Percentiles rank a stretch among this genome's conserved stretches.
Evolutionary conservation across 2,113 vertebrate genomes (phyloP).

Genomic region (Xiphorhynchus elegans): DNA sequence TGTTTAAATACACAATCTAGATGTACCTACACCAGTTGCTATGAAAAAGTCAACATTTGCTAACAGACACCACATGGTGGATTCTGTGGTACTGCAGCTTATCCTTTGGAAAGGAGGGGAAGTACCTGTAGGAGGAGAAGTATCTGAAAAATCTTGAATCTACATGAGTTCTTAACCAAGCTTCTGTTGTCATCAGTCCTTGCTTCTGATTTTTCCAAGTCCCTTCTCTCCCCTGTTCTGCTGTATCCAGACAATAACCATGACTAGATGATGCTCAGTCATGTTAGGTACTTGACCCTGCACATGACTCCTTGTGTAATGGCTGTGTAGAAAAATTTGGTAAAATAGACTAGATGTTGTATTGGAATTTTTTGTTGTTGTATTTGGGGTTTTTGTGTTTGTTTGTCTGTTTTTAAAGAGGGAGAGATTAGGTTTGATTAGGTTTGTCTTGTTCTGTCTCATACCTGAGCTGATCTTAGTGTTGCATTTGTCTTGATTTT

Average conservation of each 20-base stretch:
- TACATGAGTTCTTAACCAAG: not conserved
- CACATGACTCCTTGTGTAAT: not conserved
- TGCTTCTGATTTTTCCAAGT: not conserved
- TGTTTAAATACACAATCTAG: constrained; percentile 65
- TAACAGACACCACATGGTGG: constrained; percentile 64
- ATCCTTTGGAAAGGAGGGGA: not conserved
- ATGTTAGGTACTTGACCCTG: not conserved
- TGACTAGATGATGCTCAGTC: not conserved
- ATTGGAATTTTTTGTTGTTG: not conserved
- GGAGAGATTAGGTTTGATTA: not conserved
- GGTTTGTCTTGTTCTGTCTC: not conserved
- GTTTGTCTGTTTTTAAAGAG: not conserved
- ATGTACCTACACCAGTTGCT: constrained; percentile 49
- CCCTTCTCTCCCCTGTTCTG: not conserved
- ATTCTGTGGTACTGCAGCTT: constrained; percentile 52
- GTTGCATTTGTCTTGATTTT: not conserved
- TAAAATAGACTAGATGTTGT: not conserved
- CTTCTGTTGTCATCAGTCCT: not conserved
- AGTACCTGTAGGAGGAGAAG: not conserved
- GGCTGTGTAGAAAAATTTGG: not conserved
- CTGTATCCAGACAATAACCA: not conserved
- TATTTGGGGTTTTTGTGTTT: not conserved
- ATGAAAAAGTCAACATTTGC: constrained; percentile 65
- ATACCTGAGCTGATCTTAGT: not conserved
- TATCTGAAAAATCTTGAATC: not conserved